Evolutionary conservation across 2,797 vertebrate genomes (phyloP).

Genomic region (Smutsia temminckii): DNA sequence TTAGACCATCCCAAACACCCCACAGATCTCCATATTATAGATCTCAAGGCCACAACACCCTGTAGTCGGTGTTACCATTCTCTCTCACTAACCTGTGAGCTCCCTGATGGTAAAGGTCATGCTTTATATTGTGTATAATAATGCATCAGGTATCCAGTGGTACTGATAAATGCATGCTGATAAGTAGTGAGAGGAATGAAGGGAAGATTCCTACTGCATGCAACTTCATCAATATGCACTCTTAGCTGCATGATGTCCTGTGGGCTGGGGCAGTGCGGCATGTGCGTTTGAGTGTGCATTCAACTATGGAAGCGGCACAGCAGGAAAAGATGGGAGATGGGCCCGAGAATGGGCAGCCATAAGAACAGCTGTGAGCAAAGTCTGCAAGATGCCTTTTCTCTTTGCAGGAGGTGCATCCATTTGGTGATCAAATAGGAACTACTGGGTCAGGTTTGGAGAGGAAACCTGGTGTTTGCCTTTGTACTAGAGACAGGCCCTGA

Average conservation of each 20-base stretch:
- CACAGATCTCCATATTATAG: neutral
- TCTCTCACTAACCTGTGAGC: neutral
- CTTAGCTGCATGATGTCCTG: neutral
- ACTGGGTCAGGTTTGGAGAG: conserved; percentile 48
- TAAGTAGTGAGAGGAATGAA: neutral
- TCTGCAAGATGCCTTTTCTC: conserved; percentile 58
- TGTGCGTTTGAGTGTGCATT: neutral
- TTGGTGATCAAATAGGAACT: conserved; percentile 68
- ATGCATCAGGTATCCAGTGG: neutral
- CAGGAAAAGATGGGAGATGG: neutral
- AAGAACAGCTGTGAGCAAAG: conserved; percentile 61
- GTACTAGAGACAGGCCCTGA: conserved; percentile 44
- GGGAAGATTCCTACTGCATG: neutral
- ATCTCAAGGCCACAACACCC: neutral
- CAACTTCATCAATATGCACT: neutral
- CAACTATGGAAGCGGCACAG: neutral
- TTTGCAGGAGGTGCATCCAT: conserved; percentile 46
- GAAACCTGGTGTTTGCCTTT: conserved; percentile 65
- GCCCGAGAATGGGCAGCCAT: conserved; percentile 37
- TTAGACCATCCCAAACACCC: neutral
- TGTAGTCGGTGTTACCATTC: neutral
- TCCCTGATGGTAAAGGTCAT: neutral
- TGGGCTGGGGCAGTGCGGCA: rapidly evolving
- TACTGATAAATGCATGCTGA: neutral
- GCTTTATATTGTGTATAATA: neutral